Base-by-base conservation (phyloP, 2,888 invertebrate species). In the Stegana nigrithorax region DNA sequence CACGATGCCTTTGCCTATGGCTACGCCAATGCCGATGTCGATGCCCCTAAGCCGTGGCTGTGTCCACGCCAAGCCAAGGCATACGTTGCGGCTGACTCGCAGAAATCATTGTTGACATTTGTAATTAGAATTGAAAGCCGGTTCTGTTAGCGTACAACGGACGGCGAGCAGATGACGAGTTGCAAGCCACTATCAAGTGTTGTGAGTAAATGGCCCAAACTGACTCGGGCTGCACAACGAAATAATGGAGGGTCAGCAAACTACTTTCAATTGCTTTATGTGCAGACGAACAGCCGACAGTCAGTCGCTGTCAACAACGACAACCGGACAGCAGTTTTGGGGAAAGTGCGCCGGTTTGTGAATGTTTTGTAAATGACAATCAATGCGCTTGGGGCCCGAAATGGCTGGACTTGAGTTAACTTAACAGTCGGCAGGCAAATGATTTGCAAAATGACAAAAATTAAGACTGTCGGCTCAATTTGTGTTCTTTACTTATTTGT, bases 51-150 rank as follows among this genome's bases (percentile, higher is more conserved):
- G 14, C 17, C 39, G 39, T 4, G 39, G 14, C 10, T 1, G 5
- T 5, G 14, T 39, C n/a, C 3, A 8, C 6, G 14, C 2, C n/a
- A 19, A 17, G 19, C 4, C 4, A 7, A 4, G 7, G n/a, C 14
- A 6, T n/a, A 47, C 21, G 19, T 19, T 25, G n/a, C 39, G 39
- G n/a, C n/a, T n/a, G 64, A 62, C 63, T 69, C 73, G 67, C 70
- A 78, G 60, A 82, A 83, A 81, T 83, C 81, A 77, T 84, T 84
- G 84, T 83, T 83, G 83, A 83, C 83, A 84, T 81, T 81, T 83
- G 83, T 82, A 84, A 83, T 83, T 83, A 84, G 83, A 83, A 83
- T 83, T 84, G 82, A 83, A 83, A 75, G 75, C 77, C 77, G n/a
- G n/a, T n/a, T n/a, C 21, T 55, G 29, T 32, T n/a, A 32, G 32